Evolutionary conservation across 2,888 invertebrate species (phyloP).

Genomic region (Epirrita christyi): DNA sequence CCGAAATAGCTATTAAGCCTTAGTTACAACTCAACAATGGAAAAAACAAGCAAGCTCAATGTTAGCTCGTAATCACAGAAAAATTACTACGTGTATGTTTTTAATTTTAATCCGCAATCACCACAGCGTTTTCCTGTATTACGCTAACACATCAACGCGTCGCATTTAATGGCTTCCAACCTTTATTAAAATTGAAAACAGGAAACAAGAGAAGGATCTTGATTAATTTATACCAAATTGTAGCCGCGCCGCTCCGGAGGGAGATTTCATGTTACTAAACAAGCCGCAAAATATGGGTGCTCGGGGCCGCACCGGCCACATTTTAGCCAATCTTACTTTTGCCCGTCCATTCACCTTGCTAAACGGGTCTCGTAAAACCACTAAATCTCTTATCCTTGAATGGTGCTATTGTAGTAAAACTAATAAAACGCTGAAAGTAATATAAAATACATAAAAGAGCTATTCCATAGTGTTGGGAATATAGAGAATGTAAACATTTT

Average conservation of each 20-base stretch:
- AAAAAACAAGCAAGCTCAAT: too few relatives aligned
- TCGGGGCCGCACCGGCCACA: slow-evolving; percentile 1
- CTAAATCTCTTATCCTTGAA: slow-evolving; percentile 12
- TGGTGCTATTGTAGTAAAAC: slow-evolving; percentile 9
- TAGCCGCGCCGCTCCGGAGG: neutral
- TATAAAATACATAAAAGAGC: slow-evolving; percentile 10
- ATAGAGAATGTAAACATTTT: too few relatives aligned
- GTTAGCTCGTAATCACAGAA: slow-evolving; percentile 7
- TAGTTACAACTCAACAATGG: too few relatives aligned
- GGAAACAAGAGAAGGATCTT: slow-evolving; percentile 13
- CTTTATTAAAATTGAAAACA: slow-evolving; percentile 11
- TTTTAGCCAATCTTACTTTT: slow-evolving; percentile 10
- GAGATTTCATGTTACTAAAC: slow-evolving; percentile 17
- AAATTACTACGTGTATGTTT: neutral
- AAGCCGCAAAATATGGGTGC: slow-evolving; percentile 15
- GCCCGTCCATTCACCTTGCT: slow-evolving; percentile 13
- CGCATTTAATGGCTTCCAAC: neutral
- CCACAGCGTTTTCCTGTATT: slow-evolving; percentile 19
- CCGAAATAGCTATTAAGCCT: too few relatives aligned
- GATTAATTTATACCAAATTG: slow-evolving; percentile 16
- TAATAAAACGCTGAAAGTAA: slow-evolving; percentile 25
- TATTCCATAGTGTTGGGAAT: too few relatives aligned
- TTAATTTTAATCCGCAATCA: neutral
- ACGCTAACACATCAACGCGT: slow-evolving; percentile 17
- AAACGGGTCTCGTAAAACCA: slow-evolving; percentile 17